These are phyloP conservation scores for Polyommatus icarus DNA, from an alignment of 2,888 invertebrate genomes.

Conservation along the genomic window DNA sequence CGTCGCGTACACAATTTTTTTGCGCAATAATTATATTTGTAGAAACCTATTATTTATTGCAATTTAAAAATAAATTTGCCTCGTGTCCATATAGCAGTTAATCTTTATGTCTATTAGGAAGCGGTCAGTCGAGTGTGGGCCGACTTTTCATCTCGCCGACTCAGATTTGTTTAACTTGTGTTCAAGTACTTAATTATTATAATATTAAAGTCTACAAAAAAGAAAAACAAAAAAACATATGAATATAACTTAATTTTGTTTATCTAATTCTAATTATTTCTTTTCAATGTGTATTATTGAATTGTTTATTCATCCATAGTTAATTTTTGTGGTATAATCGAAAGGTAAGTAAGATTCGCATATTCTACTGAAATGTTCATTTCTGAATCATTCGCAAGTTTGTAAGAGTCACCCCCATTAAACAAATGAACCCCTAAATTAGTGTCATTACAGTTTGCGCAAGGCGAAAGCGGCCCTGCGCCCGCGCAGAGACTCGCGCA, in stretches of 20 bases:
- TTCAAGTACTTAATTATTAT: background rate
- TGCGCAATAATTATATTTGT: background rate
- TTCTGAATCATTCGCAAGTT: background rate
- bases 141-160: constrained; percentile 1
- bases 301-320: background rate
- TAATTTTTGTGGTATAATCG: background rate
- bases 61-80: background rate
- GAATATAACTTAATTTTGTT: background rate
- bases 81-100: constrained; percentile 20
- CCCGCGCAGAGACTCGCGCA: constrained; percentile 77
- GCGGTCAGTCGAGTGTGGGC: background rate
- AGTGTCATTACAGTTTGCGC: constrained; percentile 76
- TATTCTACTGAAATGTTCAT: background rate
- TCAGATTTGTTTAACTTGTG: background rate
- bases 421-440: constrained; percentile 39
- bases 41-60: background rate
- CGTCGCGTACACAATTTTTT: too few species aligned
- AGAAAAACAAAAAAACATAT: background rate
- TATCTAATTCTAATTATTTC: background rate
- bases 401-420: background rate
- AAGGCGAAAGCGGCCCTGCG: constrained; percentile 79
- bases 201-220: background rate
- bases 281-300: background rate
- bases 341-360: background rate
- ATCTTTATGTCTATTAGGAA: constrained; percentile 2